Percentiles rank a stretch among this genome's conserved stretches.
These are phyloP conservation scores for Cichlasoma orientale DNA, from an alignment of 2,797 vertebrate genomes.

Conservation along the genomic window DNA sequence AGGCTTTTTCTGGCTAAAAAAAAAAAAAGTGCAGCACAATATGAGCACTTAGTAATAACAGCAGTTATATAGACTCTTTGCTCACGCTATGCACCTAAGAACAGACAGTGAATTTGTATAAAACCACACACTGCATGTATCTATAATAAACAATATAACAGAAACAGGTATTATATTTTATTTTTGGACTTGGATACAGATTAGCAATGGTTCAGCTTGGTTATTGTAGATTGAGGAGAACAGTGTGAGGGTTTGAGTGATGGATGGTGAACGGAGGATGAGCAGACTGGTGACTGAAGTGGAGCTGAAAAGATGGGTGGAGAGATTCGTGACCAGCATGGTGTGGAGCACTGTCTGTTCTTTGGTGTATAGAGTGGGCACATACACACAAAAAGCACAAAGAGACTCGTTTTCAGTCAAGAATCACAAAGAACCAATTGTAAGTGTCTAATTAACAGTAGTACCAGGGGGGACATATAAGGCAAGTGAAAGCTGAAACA, in stretches of 20 bases:
- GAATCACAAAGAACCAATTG: background rate
- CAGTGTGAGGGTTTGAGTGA: background rate
- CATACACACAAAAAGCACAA: background rate
- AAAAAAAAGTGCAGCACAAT: conserved; percentile 13
- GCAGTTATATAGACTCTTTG: conserved; percentile 26
- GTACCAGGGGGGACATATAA: background rate
- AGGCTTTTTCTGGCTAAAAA: conserved; percentile 46
- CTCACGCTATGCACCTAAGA: conserved; percentile 16
- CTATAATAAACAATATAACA: background rate
- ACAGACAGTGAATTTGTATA: conserved; percentile 19
- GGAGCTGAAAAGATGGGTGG: background rate
- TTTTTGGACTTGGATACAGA: background rate
- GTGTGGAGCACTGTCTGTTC: background rate
- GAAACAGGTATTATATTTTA: background rate
- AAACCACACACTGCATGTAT: background rate
- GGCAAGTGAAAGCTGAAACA: background rate
- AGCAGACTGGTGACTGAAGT: background rate
- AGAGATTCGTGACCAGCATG: background rate
- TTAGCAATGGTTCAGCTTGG: background rate
- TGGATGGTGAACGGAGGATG: background rate
- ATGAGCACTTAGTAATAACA: conserved; percentile 55
- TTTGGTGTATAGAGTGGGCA: background rate
- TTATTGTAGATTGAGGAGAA: background rate
- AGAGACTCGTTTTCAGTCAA: background rate
- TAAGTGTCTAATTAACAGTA: background rate